Base-by-base conservation (phyloP, 2,797 vertebrate genomes). In the Syndactyla subalaris region DNA sequence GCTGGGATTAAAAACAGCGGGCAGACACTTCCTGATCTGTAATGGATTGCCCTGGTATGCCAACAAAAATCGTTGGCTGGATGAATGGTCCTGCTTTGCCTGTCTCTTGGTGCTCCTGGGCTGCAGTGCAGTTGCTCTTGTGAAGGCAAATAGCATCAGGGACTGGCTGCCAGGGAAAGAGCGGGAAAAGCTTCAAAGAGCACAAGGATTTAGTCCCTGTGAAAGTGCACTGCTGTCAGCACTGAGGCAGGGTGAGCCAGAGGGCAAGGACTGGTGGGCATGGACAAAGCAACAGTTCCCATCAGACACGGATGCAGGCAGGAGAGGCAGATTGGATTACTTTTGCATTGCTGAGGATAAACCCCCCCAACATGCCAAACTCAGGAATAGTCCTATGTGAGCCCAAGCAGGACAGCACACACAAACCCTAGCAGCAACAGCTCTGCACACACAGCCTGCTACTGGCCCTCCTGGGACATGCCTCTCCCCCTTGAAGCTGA, bases 1-100 rank as follows among this genome's bases (percentile, higher is more conserved):
- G 93, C 89, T 92, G 85, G 91, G 93, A 95, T 95, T 95, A 93
- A 95, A 95, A 97, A 61, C 93, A 86, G 92, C 39, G n/a, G 89
- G 93, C 81, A 93, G 88, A 93, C 36, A 46, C 92, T 94, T 97
- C 93, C 93, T 95, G 94, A 84, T 89, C 80, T 84, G 90, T 92
- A 93, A 95, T 82, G 88, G 94, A 96, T 95, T 93, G 88, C 90
- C 73, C 49, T 43, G 39, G 81, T 46, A 65, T 90, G 94, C 91
- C 96, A 94, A 76, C 62, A 92, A 61, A 92, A 93, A 92, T 88
- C 45, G 8, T 72, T 63, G 38, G 88, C 91, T 90, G 88, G 88
- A 95, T 95, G 88, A 95, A 95, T 95, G 88, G 91, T 81, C 76
- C 71, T 93, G 70, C 80, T 88, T 80, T 63, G 89, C 92, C 88